A percentile compares a stretch with the other conserved stretches of the same genome.
phyloP scores from a whole-genome alignment of 2,797 vertebrate genomes.

The Pseudochirops cupreus region DNA sequence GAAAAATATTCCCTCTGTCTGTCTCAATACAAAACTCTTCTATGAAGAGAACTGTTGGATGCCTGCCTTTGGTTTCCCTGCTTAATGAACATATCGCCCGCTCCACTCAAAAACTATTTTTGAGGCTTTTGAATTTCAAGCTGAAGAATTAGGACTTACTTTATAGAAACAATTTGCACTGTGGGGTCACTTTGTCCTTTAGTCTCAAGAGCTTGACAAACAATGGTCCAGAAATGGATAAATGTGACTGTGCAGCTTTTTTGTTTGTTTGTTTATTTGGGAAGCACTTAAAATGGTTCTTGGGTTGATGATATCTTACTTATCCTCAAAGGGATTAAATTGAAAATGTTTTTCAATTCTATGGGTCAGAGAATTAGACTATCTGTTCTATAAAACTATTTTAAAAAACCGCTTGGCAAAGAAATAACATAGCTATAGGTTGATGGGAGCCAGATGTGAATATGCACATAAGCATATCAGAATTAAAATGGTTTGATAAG shows the following conservation, averaged over 20 bases:
- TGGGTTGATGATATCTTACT: background rate
- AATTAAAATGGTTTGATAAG: background rate
- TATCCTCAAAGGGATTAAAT: background rate
- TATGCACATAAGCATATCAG: background rate
- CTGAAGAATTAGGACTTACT: background rate
- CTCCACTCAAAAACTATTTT: background rate
- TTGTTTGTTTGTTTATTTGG: background rate
- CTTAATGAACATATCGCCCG: background rate
- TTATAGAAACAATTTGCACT: background rate
- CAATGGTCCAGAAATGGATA: background rate
- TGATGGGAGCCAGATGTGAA: background rate
- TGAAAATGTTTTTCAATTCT: conserved; percentile 5
- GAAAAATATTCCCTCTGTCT: background rate
- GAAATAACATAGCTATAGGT: background rate
- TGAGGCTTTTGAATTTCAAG: background rate
- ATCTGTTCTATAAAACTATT: background rate
- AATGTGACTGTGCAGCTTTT: background rate
- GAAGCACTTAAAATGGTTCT: background rate
- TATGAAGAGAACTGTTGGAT: background rate
- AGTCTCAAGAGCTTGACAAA: background rate
- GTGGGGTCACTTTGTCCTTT: background rate
- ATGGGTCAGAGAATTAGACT: background rate
- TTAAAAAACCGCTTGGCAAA: background rate
- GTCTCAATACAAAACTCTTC: background rate
- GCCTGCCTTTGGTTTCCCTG: background rate